These are phyloP conservation scores for Episyrphus balteatus DNA, from an alignment of 1,140 invertebrate species.

Conservation along the genomic window DNA sequence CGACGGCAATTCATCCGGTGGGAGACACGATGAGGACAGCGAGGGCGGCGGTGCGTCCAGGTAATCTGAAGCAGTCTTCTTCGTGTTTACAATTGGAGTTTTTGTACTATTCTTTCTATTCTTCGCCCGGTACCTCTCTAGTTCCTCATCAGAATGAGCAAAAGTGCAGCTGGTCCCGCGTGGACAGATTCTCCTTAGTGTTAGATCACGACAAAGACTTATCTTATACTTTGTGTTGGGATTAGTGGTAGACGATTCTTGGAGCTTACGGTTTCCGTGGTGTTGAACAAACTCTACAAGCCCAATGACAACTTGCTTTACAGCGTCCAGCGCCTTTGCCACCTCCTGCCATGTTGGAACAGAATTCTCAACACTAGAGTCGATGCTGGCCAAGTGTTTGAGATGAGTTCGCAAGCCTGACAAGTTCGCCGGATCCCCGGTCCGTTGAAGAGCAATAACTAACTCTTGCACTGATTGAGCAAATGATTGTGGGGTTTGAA, in stretches of 20 bases:
- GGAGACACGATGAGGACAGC: neutral
- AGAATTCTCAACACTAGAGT: constrained; percentile 51
- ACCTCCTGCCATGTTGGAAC: constrained; percentile 61
- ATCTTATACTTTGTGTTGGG: constrained; percentile 80
- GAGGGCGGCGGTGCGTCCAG: neutral
- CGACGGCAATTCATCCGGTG: constrained; percentile 2
- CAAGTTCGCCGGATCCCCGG: constrained; percentile 78
- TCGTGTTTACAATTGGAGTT: constrained; percentile 3
- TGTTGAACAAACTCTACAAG: constrained; percentile 77
- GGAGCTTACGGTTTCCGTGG: constrained; percentile 53
- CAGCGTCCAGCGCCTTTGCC: constrained; percentile 65
- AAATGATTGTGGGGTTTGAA: constrained; percentile 86
- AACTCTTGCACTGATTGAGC: constrained; percentile 84
- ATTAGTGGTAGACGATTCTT: constrained; percentile 45
- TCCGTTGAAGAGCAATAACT: constrained; percentile 82
- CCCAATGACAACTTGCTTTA: constrained; percentile 69
- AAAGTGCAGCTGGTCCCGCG: constrained; percentile 80
- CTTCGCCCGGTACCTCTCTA: constrained; percentile 59
- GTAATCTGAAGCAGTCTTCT: constrained; percentile 1
- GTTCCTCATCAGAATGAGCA: constrained; percentile 82
- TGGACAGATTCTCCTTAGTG: constrained; percentile 67
- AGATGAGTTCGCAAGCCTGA: constrained; percentile 64
- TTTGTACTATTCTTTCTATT: constrained; percentile 13
- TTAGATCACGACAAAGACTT: constrained; percentile 78
- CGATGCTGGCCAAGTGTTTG: constrained; percentile 76